Evolutionary conservation across 2,113 vertebrate species (phyloP).

Genomic region (Trachemys scripta): DNA sequence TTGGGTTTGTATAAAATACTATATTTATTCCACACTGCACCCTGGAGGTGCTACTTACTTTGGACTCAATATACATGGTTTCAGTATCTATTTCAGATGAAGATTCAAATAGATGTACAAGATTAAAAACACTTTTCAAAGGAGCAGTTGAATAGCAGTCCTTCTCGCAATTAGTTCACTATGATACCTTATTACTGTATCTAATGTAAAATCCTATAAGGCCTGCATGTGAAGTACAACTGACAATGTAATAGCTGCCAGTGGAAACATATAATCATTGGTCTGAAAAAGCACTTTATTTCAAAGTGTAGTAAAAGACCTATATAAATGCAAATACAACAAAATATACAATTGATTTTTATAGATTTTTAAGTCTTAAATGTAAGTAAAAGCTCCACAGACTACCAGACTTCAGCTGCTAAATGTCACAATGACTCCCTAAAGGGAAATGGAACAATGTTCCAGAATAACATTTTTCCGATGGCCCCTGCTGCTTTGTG

Average conservation of each 20-base stretch:
- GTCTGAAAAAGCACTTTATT: slow-evolving; percentile 33
- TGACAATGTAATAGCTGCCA: slow-evolving; percentile 15
- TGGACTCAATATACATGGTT: neutral
- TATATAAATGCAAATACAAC: slow-evolving; percentile 63
- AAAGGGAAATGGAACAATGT: slow-evolving; percentile 31
- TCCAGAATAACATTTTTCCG: slow-evolving; percentile 32
- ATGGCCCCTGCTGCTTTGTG: slow-evolving; percentile 8
- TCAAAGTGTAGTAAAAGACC: slow-evolving; percentile 25
- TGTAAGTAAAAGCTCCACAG: slow-evolving; percentile 34
- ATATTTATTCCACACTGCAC: neutral
- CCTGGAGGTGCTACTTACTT: neutral
- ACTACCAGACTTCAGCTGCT: neutral
- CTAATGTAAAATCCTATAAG: neutral
- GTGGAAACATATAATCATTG: neutral
- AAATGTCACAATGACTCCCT: slow-evolving; percentile 50
- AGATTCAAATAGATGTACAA: slow-evolving; percentile 16
- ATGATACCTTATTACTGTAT: neutral
- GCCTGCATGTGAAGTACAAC: neutral
- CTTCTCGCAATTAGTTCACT: neutral
- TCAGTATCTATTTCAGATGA: neutral
- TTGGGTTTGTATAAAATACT: neutral
- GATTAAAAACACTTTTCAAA: neutral
- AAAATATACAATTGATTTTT: slow-evolving; percentile 44
- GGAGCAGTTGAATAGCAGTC: neutral
- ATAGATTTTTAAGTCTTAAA: slow-evolving; percentile 53